Conservation (phyloP, 2,113 vertebrate species). For the Leucosticte australis region DNA sequence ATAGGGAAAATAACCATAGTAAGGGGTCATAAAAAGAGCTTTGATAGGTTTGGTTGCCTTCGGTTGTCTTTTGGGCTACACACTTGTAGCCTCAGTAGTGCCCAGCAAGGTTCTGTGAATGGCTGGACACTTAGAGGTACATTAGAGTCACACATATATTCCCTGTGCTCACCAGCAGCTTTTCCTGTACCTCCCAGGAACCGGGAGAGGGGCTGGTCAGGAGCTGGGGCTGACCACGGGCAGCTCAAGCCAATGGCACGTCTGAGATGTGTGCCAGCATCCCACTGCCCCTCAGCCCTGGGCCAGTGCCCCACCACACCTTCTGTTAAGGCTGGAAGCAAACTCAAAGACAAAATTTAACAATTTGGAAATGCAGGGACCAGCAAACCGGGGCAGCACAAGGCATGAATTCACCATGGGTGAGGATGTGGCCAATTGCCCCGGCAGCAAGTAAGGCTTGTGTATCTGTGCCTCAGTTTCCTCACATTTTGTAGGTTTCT, state of each 20-base stretch:
- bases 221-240: fast-evolving
- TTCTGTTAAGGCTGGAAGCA: fast-evolving
- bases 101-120: neutral
- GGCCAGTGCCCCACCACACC: neutral
- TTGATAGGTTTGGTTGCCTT: neutral
- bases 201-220: fast-evolving
- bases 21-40: neutral
- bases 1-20: neutral
- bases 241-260: neutral
- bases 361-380: neutral
- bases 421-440: no score
- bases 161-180: neutral
- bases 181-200: neutral
- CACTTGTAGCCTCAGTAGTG: neutral
- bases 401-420: neutral
- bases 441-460: neutral
- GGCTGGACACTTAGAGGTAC: fast-evolving
- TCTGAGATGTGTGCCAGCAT: fast-evolving
- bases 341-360: neutral
- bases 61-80: neutral
- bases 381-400: fast-evolving
- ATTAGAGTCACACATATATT: neutral
- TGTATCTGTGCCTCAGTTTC: neutral
- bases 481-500: neutral
- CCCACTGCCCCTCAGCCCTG: neutral